Base-by-base conservation (phyloP, 2,888 invertebrate genomes). In the Leuctra nigra region DNA sequence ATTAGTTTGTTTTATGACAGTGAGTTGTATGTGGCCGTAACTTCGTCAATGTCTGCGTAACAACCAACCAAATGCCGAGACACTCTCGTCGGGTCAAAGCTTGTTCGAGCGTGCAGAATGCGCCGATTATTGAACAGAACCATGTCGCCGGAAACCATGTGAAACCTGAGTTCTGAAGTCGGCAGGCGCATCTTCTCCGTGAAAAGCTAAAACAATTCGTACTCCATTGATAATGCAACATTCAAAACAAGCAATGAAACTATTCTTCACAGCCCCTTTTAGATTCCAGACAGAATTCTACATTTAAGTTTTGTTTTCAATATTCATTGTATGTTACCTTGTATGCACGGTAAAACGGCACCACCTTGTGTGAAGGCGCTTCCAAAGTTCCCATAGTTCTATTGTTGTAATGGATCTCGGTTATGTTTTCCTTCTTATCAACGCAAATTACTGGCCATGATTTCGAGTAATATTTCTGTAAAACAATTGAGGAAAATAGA, bases 41-140 rank as follows among this genome's bases (percentile, higher is more conserved):
- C 66, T 63, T 70, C 70, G 62, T 69, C 69, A 44, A 67, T 67
- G 61, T 70, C 70, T n/a, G 68, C 68, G 54, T 70, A 70, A 60
- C 70, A 70, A 4, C 70, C 70, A 53, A 67, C 65, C 9, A 70
- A 62, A 60, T 69, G 68, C 58, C 69, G 64, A 35, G 61, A 61
- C 20, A 67, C 64, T 46, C 61, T 62, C 23, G 61, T 55, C 2
- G 68, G 66, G 63, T 70, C 66, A 59, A 67, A 70, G 23, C 64
- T 61, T 6, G 68, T 68, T 29, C 70, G 61, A 1, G 69, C 70
- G 57, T 70, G 70, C 3, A 70, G 62, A 23, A 70, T 65, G 54
- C 70, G 55, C 20, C 70, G 61, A 58, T 70, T 70, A 61, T 70
- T 69, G 60, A 70, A 70, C 3, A 68, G 67, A 13, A 69, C 68